phyloP scores from a whole-genome alignment of 2,888 invertebrate species.

The Pseudococcus jackbeardsleyi region DNA sequence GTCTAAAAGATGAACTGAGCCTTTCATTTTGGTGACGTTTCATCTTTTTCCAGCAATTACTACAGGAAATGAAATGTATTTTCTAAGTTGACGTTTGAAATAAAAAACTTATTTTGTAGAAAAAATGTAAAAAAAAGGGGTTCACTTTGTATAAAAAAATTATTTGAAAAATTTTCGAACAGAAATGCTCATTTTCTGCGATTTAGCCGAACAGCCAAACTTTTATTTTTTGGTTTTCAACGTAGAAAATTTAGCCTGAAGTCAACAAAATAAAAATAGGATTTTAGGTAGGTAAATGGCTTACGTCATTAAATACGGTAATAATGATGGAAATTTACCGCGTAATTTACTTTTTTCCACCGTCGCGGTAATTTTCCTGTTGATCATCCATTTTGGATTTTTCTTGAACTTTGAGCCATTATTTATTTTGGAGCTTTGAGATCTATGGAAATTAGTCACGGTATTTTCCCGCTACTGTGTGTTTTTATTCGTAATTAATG shows the following conservation, averaged over 20 bases:
- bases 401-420: too few species aligned
- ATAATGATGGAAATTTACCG: neutral
- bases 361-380: too few species aligned
- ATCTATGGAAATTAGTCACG: too few species aligned
- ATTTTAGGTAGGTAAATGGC: neutral
- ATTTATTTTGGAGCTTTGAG: too few species aligned
- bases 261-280: neutral
- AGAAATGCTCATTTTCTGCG: neutral
- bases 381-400: too few species aligned
- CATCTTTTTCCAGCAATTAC: neutral
- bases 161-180: neutral
- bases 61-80: neutral
- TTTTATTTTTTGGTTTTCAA: neutral
- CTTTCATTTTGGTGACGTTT: neutral
- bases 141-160: neutral
- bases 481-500: neutral
- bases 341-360: too few species aligned
- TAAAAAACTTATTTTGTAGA: neutral
- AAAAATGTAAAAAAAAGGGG: too few species aligned
- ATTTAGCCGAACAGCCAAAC: neutral
- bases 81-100: neutral
- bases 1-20: neutral
- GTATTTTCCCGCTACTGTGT: neutral
- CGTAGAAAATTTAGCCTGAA: neutral
- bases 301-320: neutral